Conservation (phyloP, 2,797 vertebrate genomes). For the Rhinophrynus dorsalis region DNA sequence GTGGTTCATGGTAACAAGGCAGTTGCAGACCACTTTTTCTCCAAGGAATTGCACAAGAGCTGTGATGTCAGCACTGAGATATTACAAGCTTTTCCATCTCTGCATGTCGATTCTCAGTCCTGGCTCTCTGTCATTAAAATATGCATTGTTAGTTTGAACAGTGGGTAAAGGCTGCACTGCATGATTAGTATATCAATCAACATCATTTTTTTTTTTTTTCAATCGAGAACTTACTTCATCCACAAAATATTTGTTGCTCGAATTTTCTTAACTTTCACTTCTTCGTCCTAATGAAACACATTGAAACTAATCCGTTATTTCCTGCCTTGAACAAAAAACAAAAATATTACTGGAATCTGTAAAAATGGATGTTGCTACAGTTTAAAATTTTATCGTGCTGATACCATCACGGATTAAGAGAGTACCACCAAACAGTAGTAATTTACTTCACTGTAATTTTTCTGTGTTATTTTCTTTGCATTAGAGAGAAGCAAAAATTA, state of each 20-base stretch:
- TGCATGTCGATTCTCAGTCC: background rate
- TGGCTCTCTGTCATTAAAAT: slow-evolving; percentile 1
- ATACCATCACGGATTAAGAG: no score
- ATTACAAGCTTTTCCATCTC: slow-evolving; percentile 5
- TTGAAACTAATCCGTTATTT: background rate
- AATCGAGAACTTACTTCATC: background rate
- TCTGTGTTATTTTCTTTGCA: no score
- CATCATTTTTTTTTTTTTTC: background rate
- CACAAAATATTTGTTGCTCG: background rate
- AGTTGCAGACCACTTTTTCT: background rate
- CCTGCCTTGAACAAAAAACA: background rate
- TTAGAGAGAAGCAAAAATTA: no score
- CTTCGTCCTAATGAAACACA: background rate
- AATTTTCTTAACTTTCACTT: background rate
- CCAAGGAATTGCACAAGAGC: slow-evolving; percentile 19
- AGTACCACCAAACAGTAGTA: no score
- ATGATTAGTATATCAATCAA: background rate
- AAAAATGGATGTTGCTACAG: no score
- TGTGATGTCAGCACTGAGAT: slow-evolving; percentile 22
- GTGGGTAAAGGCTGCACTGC: background rate
- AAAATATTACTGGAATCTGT: background rate
- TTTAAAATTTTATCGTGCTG: no score
- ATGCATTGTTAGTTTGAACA: background rate
- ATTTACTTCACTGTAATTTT: no score
- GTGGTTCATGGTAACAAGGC: background rate